Conservation (phyloP, 2,113 vertebrate species). For the Hippocampus comes region DNA sequence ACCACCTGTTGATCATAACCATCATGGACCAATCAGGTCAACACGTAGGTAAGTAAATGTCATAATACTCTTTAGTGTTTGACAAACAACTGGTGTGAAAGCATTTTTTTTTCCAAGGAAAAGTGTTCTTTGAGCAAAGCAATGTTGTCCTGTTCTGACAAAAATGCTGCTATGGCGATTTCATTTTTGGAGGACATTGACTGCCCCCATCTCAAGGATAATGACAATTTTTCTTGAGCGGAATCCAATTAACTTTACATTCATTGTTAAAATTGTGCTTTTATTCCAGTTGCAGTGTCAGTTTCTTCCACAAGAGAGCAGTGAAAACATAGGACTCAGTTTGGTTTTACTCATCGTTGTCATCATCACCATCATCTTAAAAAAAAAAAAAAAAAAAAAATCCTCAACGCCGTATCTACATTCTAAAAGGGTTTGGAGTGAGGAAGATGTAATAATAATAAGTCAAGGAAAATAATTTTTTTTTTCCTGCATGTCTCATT, state of each 20-base stretch:
- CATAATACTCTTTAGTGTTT: not conserved
- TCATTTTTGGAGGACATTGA: too few species aligned
- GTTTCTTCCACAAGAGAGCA: constrained; percentile 1
- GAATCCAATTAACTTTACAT: not conserved
- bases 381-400: not conserved
- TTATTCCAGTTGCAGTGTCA: not conserved
- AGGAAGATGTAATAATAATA: not conserved
- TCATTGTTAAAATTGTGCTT: not conserved
- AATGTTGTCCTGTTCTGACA: too few species aligned
- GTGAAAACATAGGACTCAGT: not conserved
- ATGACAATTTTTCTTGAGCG: not conserved
- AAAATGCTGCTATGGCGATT: too few species aligned
- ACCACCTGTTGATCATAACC: not conserved
- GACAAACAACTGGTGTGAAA: not conserved
- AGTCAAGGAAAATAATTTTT: not conserved
- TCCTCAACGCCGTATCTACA: not conserved
- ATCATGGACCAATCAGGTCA: not conserved
- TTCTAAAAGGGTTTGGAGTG: not conserved
- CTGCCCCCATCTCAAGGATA: not conserved
- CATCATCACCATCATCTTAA: not conserved
- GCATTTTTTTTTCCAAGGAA: not conserved
- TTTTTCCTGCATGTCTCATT: not conserved
- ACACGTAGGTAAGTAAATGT: not conserved
- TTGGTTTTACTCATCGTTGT: not conserved
- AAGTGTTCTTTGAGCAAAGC: too few species aligned